Evolutionary conservation across 2,113 vertebrate species (phyloP).

Genomic region (Grammomys surdaster): DNA sequence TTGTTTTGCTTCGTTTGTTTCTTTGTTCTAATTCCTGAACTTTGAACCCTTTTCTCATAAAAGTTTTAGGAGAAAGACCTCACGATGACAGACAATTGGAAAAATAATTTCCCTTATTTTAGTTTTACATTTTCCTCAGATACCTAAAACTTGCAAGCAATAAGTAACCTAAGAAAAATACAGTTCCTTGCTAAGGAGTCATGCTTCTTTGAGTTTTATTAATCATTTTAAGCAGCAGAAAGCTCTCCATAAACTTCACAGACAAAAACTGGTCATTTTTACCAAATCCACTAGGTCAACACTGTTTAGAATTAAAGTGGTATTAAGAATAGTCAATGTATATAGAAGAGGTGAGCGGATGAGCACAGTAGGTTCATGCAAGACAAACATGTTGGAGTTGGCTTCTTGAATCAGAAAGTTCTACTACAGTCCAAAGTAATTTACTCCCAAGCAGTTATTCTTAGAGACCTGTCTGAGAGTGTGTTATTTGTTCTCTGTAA

Average conservation of each 20-base stretch:
- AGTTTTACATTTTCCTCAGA: constrained; percentile 40
- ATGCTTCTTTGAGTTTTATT: constrained; percentile 34
- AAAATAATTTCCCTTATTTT: constrained; percentile 18
- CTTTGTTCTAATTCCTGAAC: not conserved
- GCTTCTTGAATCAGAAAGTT: constrained; percentile 5
- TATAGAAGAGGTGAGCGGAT: too few relatives aligned
- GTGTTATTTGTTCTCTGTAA: constrained; percentile 79
- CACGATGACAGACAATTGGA: not conserved
- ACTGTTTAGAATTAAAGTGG: constrained; percentile 80
- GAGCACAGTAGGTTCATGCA: not conserved
- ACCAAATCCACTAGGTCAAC: constrained; percentile 45
- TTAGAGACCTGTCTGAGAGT: constrained; percentile 63
- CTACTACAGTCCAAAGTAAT: constrained; percentile 68
- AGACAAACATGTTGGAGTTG: constrained; percentile 57
- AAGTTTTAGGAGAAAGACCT: not conserved
- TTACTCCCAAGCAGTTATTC: constrained; percentile 69
- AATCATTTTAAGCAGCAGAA: constrained; percentile 55
- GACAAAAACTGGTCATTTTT: constrained; percentile 27
- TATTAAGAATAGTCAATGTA: constrained; percentile 57
- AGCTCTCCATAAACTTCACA: constrained; percentile 2
- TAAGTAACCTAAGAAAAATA: not conserved
- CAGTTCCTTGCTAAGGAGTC: not conserved
- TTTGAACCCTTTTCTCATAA: constrained; percentile 19
- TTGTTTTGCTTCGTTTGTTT: not conserved
- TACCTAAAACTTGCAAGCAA: constrained; percentile 39